phyloP scores from a whole-genome alignment of 2,797 vertebrate genomes.

The Acrossocheilus fasciatus region DNA sequence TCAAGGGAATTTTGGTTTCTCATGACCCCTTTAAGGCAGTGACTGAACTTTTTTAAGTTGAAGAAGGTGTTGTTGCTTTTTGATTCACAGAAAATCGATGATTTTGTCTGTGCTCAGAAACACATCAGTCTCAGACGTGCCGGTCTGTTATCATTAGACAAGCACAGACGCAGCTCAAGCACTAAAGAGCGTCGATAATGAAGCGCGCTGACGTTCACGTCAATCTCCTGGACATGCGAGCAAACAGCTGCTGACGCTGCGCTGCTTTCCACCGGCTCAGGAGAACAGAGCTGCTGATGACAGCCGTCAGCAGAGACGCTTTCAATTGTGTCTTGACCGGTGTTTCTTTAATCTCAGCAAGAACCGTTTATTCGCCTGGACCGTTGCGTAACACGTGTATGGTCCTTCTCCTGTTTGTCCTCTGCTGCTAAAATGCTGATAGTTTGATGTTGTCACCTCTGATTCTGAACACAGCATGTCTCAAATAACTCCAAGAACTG shows the following conservation, averaged over 20 bases:
- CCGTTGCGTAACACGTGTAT: slow-evolving; percentile 26
- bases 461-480: not conserved
- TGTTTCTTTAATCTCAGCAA: slow-evolving; percentile 67
- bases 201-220: slow-evolving; percentile 63
- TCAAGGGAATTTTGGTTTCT: no score
- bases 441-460: not conserved
- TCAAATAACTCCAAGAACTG: no score
- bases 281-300: slow-evolving; percentile 66
- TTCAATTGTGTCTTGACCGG: slow-evolving; percentile 18
- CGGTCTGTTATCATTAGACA: not conserved
- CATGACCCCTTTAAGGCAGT: not conserved
- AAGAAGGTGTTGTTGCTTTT: not conserved
- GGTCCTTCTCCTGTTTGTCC: not conserved
- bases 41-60: not conserved
- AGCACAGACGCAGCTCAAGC: not conserved
- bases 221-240: slow-evolving; percentile 50
- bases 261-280: slow-evolving; percentile 60
- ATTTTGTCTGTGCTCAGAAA: not conserved
- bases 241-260: slow-evolving; percentile 70
- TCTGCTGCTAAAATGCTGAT: no score
- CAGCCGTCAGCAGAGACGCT: slow-evolving; percentile 41
- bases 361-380: slow-evolving; percentile 26
- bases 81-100: not conserved
- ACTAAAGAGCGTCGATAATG: slow-evolving; percentile 46
- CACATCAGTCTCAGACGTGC: not conserved